These are phyloP conservation scores for Hipposideros armiger DNA, from an alignment of 2,113 vertebrate genomes.

Conservation along the genomic window DNA sequence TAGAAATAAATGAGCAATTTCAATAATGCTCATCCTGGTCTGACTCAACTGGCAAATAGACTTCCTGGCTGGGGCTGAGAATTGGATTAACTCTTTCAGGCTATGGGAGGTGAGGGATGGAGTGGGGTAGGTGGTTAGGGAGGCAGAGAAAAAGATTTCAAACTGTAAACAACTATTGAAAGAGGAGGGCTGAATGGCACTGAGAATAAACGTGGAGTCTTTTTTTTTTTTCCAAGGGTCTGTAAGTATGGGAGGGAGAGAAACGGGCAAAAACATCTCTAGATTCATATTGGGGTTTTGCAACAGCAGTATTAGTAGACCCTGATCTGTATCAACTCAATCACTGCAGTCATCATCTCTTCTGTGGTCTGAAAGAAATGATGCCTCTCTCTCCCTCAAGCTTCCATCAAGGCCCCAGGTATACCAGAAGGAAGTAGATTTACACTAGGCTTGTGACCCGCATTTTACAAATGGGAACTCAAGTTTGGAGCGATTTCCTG, in stretches of 20 bases:
- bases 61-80: neutral
- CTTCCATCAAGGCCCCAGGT: neutral
- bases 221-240: neutral
- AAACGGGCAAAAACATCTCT: neutral
- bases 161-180: neutral
- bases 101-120: neutral
- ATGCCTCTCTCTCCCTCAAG: neutral
- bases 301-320: neutral
- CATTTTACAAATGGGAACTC: neutral
- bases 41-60: neutral
- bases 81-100: conserved; percentile 56
- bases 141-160: neutral
- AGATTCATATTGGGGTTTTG: neutral
- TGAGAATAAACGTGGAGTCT: neutral
- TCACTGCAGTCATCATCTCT: neutral
- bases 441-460: neutral
- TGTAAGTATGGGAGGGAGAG: neutral
- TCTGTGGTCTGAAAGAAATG: neutral
- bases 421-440: rapidly evolving
- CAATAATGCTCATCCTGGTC: conserved; percentile 65
- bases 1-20: conserved; percentile 69
- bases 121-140: neutral
- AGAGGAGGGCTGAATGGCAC: neutral
- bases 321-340: neutral
- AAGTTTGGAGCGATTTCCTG: neutral